Conservation (phyloP, 2,888 invertebrate species). For the Drosophila nigritarsus region DNA sequence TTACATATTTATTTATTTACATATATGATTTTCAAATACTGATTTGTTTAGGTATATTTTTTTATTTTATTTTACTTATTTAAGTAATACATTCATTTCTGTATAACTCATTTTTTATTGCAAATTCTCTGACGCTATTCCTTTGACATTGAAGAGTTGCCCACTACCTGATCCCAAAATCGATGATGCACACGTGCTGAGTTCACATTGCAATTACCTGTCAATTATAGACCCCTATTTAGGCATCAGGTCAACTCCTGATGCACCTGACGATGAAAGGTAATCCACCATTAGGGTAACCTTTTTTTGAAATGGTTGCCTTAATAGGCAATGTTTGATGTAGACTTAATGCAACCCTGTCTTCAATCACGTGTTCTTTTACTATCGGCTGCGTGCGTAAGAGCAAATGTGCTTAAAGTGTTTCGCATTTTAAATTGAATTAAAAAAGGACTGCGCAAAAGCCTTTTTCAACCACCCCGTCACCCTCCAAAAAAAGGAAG, state of each 20-base stretch:
- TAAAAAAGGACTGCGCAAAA: slow-evolving; percentile 22
- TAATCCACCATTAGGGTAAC: neutral
- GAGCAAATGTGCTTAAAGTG: neutral
- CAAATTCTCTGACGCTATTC: neutral
- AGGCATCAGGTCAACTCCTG: slow-evolving; percentile 1
- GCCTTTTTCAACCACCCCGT: slow-evolving; percentile 3
- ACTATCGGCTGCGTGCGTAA: neutral
- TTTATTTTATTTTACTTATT: too few relatives aligned
- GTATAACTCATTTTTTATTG: neutral
- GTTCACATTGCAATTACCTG: slow-evolving; percentile 12
- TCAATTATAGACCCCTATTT: slow-evolving; percentile 1
- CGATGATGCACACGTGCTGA: slow-evolving; percentile 29
- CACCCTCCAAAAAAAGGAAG: neutral
- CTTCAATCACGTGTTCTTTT: neutral
- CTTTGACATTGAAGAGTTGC: slow-evolving; percentile 11
- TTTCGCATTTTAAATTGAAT: neutral
- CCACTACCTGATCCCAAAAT: slow-evolving; percentile 17
- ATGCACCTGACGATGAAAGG: slow-evolving; percentile 37
- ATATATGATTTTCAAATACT: neutral
- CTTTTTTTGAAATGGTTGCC: neutral
- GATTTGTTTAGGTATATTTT: neutral
- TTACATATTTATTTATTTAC: neutral
- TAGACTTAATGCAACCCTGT: neutral
- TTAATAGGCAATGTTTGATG: slow-evolving; percentile 2
- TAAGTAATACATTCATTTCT: neutral